Base-by-base conservation (phyloP, 2,888 invertebrate genomes). In the Microplitis deprimator region DNA sequence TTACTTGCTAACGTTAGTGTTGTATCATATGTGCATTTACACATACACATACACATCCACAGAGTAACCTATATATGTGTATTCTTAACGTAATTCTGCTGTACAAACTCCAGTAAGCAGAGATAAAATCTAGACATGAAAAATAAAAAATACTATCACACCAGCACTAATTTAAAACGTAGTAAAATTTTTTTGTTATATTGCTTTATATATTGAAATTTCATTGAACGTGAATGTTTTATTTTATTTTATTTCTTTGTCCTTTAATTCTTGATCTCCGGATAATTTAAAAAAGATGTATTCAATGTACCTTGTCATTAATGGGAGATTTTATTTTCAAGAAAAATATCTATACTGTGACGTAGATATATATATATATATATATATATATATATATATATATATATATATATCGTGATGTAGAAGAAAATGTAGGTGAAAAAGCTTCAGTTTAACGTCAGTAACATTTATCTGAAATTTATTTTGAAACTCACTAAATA, bases 41-140 rank as follows among this genome's bases (percentile, higher is more conserved):
- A 77, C 68, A 38, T 60, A 67, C 8, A 76, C 40, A 64, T n/a
- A 62, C 61, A 64, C 29, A 64, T 20, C 39, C 70, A 64, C 17
- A 29, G 64, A 50, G 64, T 65, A 13, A 13, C 13, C 1, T 8
- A 50, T 50, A 10, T 50, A 50, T 13, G 50, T 13, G 50, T 50
- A 50, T 50, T 10, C 50, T 50, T 50, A 50, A 50, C 50, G 50
- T 50, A 50, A 50, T 50, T 13, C 50, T 50, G 5, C 10, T 50
- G 50, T 50, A 50, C 50, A 50, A 50, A 50, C 50, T 50, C 10
- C 50, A 50, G 50, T 50, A 62, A 65, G 8, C 65, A 65, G 29
- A 29, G 65, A 65, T 65, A 29, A 65, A 65, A 65, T 65, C 65
- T 50, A 65, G 65, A 65, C 65, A 65, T 13, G 1, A 13, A 6